A percentile compares a stretch with the other conserved stretches of the same genome.
phyloP scores from a whole-genome alignment of 2,113 vertebrate species.

The Epinephelus fuscoguttatus region DNA sequence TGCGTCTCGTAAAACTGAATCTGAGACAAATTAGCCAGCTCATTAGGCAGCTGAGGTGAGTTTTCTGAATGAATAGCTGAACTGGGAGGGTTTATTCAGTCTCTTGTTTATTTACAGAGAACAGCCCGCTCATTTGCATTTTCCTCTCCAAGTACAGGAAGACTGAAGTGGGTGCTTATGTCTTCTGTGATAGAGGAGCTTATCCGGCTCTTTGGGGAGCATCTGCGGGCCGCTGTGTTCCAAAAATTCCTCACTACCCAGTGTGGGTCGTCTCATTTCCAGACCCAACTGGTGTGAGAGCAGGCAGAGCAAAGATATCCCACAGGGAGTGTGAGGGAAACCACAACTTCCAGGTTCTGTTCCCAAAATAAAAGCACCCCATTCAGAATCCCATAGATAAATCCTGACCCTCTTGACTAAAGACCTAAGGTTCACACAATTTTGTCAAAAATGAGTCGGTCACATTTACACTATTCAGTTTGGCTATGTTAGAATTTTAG shows the following conservation, averaged over 20 bases:
- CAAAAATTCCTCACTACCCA: conserved; percentile 33
- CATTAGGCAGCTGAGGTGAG: conserved; percentile 74
- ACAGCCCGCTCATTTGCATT: conserved; percentile 74
- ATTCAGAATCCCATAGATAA: background rate
- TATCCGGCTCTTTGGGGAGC: conserved; percentile 71
- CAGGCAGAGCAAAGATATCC: conserved; percentile 7
- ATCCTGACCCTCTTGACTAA: too few relatives aligned
- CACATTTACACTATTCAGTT: too few relatives aligned
- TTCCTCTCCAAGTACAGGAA: conserved; percentile 68
- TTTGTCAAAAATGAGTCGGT: too few relatives aligned
- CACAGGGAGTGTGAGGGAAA: background rate
- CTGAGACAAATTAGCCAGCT: conserved; percentile 73
- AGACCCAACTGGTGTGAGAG: background rate
- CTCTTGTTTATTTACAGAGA: conserved; percentile 71
- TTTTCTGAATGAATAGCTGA: conserved; percentile 63
- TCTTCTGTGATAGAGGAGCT: conserved; percentile 69
- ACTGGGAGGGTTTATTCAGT: conserved; percentile 56
- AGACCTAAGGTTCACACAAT: too few relatives aligned
- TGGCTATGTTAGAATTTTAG: too few relatives aligned
- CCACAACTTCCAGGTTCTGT: background rate
- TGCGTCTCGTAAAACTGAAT: conserved; percentile 69
- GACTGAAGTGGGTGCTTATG: conserved; percentile 75
- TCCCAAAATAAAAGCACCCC: background rate
- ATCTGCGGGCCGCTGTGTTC: conserved; percentile 63
- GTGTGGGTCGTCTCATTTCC: background rate